Evolutionary conservation across 2,113 vertebrate genomes (phyloP).

Genomic region (Herpetotheres cachinnans): DNA sequence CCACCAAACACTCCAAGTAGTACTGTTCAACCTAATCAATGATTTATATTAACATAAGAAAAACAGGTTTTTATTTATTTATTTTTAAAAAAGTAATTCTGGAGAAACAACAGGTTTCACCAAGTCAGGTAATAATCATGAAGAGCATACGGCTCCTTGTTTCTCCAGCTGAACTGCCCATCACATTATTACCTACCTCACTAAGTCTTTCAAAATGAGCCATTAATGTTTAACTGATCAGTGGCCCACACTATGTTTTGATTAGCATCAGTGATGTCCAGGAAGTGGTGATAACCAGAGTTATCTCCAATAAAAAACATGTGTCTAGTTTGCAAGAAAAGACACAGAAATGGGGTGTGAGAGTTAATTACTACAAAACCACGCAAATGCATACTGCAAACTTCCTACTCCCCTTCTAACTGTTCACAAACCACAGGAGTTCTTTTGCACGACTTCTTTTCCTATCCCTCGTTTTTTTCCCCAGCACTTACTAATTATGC

Average conservation of each 20-base stretch:
- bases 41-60: background rate
- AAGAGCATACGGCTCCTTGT: background rate
- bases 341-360: background rate
- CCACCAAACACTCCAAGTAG: background rate
- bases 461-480: rapidly evolving
- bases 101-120: background rate
- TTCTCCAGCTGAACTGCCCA: background rate
- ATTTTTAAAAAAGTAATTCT: background rate
- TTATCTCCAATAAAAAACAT: background rate
- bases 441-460: background rate
- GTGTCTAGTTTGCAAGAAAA: background rate
- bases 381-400: background rate
- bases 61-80: background rate
- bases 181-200: background rate
- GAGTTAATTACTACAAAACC: background rate
- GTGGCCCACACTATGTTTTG: background rate
- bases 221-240: background rate
- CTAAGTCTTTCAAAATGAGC: background rate
- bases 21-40: background rate
- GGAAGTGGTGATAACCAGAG: background rate
- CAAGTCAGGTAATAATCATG: background rate
- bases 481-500: background rate
- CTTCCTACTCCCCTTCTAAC: background rate
- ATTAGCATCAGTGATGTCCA: background rate
- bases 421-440: background rate